Base-by-base conservation (phyloP, 92 coral and sea anemone species). In the Isaurus tuberculatus region DNA sequence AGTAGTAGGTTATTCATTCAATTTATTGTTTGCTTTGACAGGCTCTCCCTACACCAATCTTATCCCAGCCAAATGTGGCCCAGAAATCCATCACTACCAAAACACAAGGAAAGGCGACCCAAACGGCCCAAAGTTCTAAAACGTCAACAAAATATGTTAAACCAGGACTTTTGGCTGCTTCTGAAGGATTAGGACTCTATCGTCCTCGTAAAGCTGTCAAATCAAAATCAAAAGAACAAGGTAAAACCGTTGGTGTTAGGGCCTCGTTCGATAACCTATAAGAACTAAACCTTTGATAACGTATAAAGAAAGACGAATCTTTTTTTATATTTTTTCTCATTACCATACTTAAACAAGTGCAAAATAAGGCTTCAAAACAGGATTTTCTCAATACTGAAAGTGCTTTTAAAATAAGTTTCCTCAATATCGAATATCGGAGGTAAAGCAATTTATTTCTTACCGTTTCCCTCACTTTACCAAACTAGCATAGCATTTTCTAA, bases 31-130 rank as follows among this genome's bases (percentile, higher is more conserved):
- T 31, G 10, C 8, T 34, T 28, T 69, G 16, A 61, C 32, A 77
- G 82, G 70, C 49, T 58, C 70, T 77, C 8, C 82, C 82, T 4
- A 77, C 82, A n/a, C 70, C 82, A 13, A 58, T 77, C 33, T 77
- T 75, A 16, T 34, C 55, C n/a, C 34, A 77, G 51, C 51, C 82
- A 13, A 72, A 20, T 40, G 14, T 9, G 8, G 37, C 9, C 8
- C 11, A 19, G 23, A 58, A 57, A 36, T 34, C 82, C 8, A 33
- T 61, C 2, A n/a, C 32, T 17, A 43, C 33, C 1, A 77, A 34
- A 33, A 20, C 29, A 19, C 22, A 42, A 3, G 68, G 55, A 16
- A 77, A 77, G 42, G 19, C 22, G 23, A 7, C 82, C 25, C 82
- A 58, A 6, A 13, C 27, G 3, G 40, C 69, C 51, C 26, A 25